A percentile compares a stretch with the other conserved stretches of the same genome.
These are phyloP conservation scores for Teleogryllus occipitalis DNA, from an alignment of 1,140 invertebrate species.

Conservation along the genomic window DNA sequence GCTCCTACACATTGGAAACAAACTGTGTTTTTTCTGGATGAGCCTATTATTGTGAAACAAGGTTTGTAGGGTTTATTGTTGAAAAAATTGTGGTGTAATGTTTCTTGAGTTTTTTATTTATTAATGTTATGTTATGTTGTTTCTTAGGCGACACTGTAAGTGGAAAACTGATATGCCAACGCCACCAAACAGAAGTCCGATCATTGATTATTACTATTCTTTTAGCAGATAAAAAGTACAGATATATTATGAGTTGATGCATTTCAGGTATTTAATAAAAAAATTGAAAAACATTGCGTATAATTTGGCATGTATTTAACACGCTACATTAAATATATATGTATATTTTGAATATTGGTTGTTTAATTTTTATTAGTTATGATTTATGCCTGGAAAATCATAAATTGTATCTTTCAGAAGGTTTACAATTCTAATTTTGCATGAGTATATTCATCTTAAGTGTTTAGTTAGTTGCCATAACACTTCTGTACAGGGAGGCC, in stretches of 20 bases:
- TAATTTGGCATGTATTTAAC: too few species aligned
- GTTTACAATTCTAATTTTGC: too few species aligned
- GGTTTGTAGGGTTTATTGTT: constrained; percentile 39
- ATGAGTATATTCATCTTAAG: too few species aligned
- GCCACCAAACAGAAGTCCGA: constrained; percentile 48
- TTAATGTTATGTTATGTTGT: background rate
- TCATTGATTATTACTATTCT: constrained; percentile 45
- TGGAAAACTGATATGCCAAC: constrained; percentile 54
- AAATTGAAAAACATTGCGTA: background rate
- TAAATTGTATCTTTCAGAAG: too few species aligned
- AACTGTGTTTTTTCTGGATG: constrained; percentile 83
- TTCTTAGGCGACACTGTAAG: constrained; percentile 45
- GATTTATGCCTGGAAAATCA: too few species aligned
- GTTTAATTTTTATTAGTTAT: too few species aligned
- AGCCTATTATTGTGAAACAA: constrained; percentile 59
- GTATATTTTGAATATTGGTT: too few species aligned
- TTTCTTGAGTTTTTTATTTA: background rate
- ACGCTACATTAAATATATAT: too few species aligned
- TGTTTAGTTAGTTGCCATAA: too few species aligned
- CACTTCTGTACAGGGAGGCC: too few species aligned
- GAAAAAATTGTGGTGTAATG: background rate
- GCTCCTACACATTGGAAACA: constrained; percentile 95
- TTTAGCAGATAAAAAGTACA: constrained; percentile 12
- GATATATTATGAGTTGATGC: constrained; percentile 17
- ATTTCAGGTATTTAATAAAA: background rate